Base-by-base conservation (phyloP, 2,797 vertebrate genomes). In the Hapalemur alaotrensis region DNA sequence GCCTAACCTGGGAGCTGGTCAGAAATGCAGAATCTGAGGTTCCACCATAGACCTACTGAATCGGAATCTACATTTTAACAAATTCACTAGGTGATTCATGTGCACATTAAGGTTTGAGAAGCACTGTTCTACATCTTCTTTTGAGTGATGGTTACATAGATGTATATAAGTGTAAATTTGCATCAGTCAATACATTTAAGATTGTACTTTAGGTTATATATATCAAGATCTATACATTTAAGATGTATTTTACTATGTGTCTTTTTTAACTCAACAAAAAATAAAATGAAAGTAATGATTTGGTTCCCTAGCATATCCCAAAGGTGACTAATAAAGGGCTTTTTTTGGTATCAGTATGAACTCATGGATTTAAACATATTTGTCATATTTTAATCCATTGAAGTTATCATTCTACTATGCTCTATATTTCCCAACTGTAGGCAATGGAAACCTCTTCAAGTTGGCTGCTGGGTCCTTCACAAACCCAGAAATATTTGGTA, bases 221-320 rank as follows among this genome's bases (percentile, higher is more conserved):
- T 14, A 80, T 90, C 59, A 82, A 87, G 6, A 72, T 46, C 38
- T 82, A 25, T 50, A 81, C 35, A 87, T 72, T 76, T 95, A 93
- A 70, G 20, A 84, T 93, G 14, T 11, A 41, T 10, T 93, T 90
- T 72, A 41, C 18, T 79, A 10, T 38, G 20, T 89, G 25, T 35
- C 25, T 54, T 81, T 81, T 82, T 78, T 43, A 94, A 84, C 17
- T 46, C 70, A 81, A 79, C 88, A 79, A 70, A 78, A 85, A 93
- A 61, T 65, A 67, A 86, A 93, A 65, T 70, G 59, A 96, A 90
- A 87, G 41, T 72, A 95, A 93, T 73, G 22, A 65, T n/a, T 85
- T 65, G 13, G 10, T 83, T 96, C 52, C 72, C n/a, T 84, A 67
- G 48, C 28, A 70, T 89, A 65, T 92, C 88, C 38, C 73, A 88